Evolutionary conservation across 2,113 vertebrate genomes (phyloP).

Genomic region (Oceanites oceanicus): DNA sequence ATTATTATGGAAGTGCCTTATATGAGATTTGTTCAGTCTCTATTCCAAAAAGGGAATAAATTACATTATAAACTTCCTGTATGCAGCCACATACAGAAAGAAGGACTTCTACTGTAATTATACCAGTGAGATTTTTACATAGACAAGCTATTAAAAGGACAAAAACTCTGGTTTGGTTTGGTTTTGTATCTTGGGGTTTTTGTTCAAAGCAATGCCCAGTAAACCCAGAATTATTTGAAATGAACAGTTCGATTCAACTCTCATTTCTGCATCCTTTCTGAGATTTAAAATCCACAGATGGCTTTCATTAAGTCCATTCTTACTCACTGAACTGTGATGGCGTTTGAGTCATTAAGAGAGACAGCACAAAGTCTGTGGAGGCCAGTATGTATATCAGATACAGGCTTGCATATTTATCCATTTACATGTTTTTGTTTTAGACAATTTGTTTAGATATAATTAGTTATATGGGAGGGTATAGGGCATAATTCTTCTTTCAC

Average conservation of each 20-base stretch:
- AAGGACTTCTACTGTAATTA: background rate
- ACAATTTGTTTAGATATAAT: background rate
- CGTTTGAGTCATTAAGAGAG: background rate
- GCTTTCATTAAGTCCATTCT: constrained; percentile 9
- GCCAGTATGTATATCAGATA: background rate
- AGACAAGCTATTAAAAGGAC: background rate
- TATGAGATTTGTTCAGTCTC: background rate
- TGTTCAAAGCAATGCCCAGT: background rate
- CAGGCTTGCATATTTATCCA: background rate
- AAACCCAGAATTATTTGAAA: background rate
- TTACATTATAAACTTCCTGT: background rate
- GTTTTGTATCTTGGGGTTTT: background rate
- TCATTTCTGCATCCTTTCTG: background rate
- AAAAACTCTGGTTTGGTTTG: background rate
- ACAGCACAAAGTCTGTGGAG: background rate
- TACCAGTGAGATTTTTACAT: background rate
- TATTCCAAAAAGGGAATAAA: background rate
- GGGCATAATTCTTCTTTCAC: background rate
- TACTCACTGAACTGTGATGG: background rate
- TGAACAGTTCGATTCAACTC: background rate
- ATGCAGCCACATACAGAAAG: background rate
- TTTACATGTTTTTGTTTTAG: background rate
- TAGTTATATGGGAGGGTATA: background rate
- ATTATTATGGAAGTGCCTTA: background rate
- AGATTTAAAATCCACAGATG: background rate